Evolutionary conservation across 1,140 invertebrate genomes (phyloP).

Genomic region (Adoxophyes honmai): DNA sequence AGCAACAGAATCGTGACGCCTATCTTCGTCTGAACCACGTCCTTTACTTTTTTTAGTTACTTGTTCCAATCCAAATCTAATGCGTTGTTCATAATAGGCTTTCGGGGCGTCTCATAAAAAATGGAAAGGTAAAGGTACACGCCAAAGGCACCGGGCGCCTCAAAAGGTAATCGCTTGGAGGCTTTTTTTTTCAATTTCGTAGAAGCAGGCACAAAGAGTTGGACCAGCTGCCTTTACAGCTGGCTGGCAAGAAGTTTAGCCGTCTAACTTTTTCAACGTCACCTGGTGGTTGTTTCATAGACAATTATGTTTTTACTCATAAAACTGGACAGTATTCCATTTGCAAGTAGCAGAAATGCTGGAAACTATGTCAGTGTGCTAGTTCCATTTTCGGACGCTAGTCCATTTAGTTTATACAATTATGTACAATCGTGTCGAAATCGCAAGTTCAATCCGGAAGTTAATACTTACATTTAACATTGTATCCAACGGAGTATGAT

Average conservation of each 20-base stretch:
- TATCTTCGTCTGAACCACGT: slow-evolving; percentile 24
- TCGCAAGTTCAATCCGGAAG: no score
- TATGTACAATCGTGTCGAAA: no score
- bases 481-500: no score
- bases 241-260: slow-evolving; percentile 40
- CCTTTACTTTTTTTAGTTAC: slow-evolving; percentile 43
- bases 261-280: slow-evolving; percentile 33
- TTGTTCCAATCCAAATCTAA: slow-evolving; percentile 47
- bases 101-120: slow-evolving; percentile 46
- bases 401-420: no score
- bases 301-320: neutral
- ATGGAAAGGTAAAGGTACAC: slow-evolving; percentile 39
- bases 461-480: no score
- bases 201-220: slow-evolving; percentile 56
- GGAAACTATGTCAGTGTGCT: no score
- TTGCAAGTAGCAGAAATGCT: no score
- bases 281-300: slow-evolving; percentile 26
- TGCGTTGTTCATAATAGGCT: slow-evolving; percentile 56
- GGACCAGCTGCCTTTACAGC: slow-evolving; percentile 61
- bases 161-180: slow-evolving; percentile 64
- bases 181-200: slow-evolving; percentile 53
- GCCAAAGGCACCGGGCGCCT: slow-evolving; percentile 54
- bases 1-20: slow-evolving; percentile 12
- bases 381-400: no score
- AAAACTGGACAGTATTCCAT: no score